Evolutionary conservation across 1,140 invertebrate genomes (phyloP).

Genomic region (Drosophila pseudoobscura): DNA sequence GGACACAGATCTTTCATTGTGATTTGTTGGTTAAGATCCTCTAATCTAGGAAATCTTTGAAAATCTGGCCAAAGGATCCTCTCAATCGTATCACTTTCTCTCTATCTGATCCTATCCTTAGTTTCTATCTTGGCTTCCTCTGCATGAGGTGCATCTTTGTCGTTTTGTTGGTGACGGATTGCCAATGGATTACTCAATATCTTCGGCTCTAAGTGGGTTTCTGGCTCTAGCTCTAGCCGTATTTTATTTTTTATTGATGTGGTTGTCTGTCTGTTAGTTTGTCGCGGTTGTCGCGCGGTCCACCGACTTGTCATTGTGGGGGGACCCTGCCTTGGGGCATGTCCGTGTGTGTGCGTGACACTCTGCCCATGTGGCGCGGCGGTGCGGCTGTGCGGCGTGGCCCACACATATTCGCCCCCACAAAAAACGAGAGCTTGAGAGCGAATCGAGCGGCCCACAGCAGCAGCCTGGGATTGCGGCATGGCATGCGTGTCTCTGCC

Average conservation of each 20-base stretch:
- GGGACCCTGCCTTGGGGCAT: constrained; percentile 23
- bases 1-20: no score
- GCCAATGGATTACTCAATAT: constrained; percentile 70
- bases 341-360: constrained; percentile 61
- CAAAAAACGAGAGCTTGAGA: constrained; percentile 51
- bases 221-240: constrained; percentile 13
- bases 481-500: constrained; percentile 1
- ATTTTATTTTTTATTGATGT: constrained; percentile 1
- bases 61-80: no score
- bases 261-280: constrained; percentile 18
- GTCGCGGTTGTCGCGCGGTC: constrained; percentile 33
- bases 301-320: constrained; percentile 36
- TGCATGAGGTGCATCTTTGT: background rate
- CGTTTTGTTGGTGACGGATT: constrained; percentile 11
- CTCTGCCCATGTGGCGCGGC: constrained; percentile 62
- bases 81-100: no score
- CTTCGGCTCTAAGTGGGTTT: constrained; percentile 66
- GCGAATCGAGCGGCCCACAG: constrained; percentile 24
- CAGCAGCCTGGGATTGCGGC: constrained; percentile 62
- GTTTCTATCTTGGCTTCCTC: no score
- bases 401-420: constrained; percentile 73
- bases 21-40: no score
- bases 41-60: no score
- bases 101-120: no score
- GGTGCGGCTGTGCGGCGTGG: no score